Evolutionary conservation across 2,113 vertebrate species (phyloP).

Genomic region (Scomber scombrus): DNA sequence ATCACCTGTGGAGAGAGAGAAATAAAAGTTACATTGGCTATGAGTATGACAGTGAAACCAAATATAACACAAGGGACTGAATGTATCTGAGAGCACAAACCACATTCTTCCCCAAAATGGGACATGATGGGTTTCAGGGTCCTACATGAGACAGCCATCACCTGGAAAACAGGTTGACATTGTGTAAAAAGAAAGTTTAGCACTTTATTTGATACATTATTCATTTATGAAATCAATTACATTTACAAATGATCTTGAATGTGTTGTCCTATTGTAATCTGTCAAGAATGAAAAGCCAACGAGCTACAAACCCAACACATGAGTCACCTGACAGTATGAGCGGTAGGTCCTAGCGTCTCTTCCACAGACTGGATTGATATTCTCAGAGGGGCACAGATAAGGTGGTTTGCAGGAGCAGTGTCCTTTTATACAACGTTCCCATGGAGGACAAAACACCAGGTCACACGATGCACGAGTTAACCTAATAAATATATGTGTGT

Average conservation of each 20-base stretch:
- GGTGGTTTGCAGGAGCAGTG: slow-evolving; percentile 55
- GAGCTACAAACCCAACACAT: too few species aligned
- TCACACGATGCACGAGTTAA: slow-evolving; percentile 49
- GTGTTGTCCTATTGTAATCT: too few species aligned
- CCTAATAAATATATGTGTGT: slow-evolving; percentile 4
- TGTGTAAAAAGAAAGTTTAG: too few species aligned
- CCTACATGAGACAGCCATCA: slow-evolving; percentile 66
- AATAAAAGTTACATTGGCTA: not conserved
- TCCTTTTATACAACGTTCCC: slow-evolving; percentile 56
- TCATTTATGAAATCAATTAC: too few species aligned
- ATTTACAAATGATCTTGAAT: too few species aligned
- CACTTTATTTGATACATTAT: too few species aligned
- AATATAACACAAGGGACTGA: not conserved
- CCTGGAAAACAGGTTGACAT: slow-evolving; percentile 27
- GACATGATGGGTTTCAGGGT: slow-evolving; percentile 72
- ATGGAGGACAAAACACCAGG: slow-evolving; percentile 61
- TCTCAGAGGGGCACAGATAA: slow-evolving; percentile 40
- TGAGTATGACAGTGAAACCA: not conserved
- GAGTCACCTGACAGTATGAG: slow-evolving; percentile 69
- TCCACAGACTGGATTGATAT: slow-evolving; percentile 9
- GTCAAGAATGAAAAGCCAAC: too few species aligned
- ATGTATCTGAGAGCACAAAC: slow-evolving; percentile 41
- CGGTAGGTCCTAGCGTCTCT: not conserved
- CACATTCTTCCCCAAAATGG: slow-evolving; percentile 66
- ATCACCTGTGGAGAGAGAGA: not conserved